Base-by-base conservation (phyloP, 2,113 vertebrate genomes). In the Phrynosoma platyrhinos region DNA sequence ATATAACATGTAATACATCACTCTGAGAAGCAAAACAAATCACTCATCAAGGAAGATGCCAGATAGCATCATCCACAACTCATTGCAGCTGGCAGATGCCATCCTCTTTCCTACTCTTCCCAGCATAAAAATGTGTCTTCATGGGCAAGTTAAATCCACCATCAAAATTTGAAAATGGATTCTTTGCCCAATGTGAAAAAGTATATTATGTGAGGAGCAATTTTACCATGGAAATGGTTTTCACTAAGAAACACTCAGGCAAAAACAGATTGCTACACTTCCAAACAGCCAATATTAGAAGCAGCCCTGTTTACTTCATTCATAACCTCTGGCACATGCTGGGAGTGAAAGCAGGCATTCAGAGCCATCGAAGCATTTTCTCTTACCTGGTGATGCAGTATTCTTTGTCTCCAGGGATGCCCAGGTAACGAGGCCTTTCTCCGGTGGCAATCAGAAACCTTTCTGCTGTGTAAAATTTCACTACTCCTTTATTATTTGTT, bases 301-400 rank as follows among this genome's bases (percentile, higher is more conserved):
- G 66, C 18, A 27, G 21, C 68, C 27, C 68, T 21, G 25, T 71
- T 71, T 71, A 23, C 30, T 72, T 82, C 71, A 87, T 25, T 23
- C 10, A 62, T 25, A 23, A 18, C 12, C 30, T 25, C 30, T 47
- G 30, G 8, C 40, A 9, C 20, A 25, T 4, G 30, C 23, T n/a
- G 68, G 14, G 36, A 52, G 18, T 64, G 10, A 21, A 36, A 76
- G 23, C 32, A 84, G 58, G 58, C 58, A 14, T 53, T 47, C 25
- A 66, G 18, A 77, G 9, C 20, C 84, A 66, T 75, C 13, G 20
- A 6, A 20, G 8, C 16, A 14, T 3, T 2, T 3, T 8, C 32
- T 10, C 83, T 95, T 88, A 98, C 97, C 98, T 98, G 96, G 96
- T 98, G 84, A 98, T 96, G 93, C 98, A 98, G 92, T 96, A 96